These are phyloP conservation scores for Linurgus olivaceus DNA, from an alignment of 2,797 vertebrate genomes.

Conservation along the genomic window DNA sequence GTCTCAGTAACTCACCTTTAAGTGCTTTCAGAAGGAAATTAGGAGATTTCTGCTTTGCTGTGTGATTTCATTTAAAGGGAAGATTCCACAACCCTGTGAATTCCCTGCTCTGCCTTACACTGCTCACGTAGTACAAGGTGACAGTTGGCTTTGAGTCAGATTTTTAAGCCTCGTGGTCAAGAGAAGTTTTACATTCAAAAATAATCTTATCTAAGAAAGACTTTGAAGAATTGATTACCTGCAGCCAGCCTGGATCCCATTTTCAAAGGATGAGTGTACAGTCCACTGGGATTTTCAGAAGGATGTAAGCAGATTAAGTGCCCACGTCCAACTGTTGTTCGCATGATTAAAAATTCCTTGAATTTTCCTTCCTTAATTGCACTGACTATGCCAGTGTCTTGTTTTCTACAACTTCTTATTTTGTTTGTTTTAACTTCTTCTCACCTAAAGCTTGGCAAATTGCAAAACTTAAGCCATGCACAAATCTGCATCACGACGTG, in stretches of 20 bases:
- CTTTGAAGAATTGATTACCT: neutral
- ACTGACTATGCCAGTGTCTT: neutral
- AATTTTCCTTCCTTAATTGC: neutral
- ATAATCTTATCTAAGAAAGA: neutral
- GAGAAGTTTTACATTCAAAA: neutral
- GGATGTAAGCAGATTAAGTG: neutral
- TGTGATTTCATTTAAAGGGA: neutral
- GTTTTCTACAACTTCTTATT: neutral
- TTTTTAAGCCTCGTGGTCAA: neutral
- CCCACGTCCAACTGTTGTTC: neutral
- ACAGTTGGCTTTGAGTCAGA: neutral
- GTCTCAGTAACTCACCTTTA: neutral
- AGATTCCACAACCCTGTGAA: neutral
- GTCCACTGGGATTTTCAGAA: neutral
- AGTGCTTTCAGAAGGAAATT: neutral
- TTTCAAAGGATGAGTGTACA: neutral
- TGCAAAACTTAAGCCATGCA: neutral
- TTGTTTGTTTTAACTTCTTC: neutral
- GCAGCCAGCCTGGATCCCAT: neutral
- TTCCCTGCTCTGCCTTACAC: neutral
- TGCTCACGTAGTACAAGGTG: neutral
- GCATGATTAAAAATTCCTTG: neutral
- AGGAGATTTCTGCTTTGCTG: neutral
- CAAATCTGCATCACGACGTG: neutral
- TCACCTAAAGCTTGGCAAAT: neutral